A percentile compares a stretch with the other conserved stretches of the same genome.
These are phyloP conservation scores for Drosophila eugracilis DNA, from an alignment of 1,140 invertebrate species.

Conservation along the genomic window DNA sequence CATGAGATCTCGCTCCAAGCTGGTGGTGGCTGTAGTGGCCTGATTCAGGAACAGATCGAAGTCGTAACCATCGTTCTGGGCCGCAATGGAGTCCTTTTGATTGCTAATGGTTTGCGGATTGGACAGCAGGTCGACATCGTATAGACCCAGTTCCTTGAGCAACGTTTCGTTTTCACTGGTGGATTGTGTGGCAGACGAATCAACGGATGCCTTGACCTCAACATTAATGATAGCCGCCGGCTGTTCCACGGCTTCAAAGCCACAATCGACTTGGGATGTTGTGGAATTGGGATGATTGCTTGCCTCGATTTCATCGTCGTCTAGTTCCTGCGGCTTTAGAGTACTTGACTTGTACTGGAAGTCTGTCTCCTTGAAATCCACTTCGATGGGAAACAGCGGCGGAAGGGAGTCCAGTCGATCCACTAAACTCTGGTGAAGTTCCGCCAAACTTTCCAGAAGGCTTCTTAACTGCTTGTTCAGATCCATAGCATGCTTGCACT, in stretches of 20 bases:
- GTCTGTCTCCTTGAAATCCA: conserved; percentile 95
- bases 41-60: conserved; percentile 81
- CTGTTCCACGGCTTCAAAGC: conserved; percentile 70
- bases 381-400: conserved; percentile 97
- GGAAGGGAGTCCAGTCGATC: conserved; percentile 90
- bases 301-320: conserved; percentile 85
- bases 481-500: conserved; percentile 98
- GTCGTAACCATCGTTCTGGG: conserved; percentile 76
- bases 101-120: conserved; percentile 78
- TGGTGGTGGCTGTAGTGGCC: conserved; percentile 50
- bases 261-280: conserved; percentile 61
- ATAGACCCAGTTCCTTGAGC: conserved; percentile 75
- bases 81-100: conserved; percentile 68
- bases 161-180: conserved; percentile 63
- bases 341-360: conserved; percentile 93
- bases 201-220: conserved; percentile 23
- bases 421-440: conserved; percentile 89
- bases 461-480: conserved; percentile 93
- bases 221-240: conserved; percentile 74
- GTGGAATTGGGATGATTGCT: conserved; percentile 26
- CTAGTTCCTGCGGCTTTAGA: conserved; percentile 85
- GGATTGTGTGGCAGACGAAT: conserved; percentile 2
- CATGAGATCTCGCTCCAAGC: conserved; percentile 76
- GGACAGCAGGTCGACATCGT: conserved; percentile 71
- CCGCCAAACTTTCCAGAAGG: conserved; percentile 91